Conservation (phyloP, 1,140 invertebrate species). For the Hyphantria cunea region DNA sequence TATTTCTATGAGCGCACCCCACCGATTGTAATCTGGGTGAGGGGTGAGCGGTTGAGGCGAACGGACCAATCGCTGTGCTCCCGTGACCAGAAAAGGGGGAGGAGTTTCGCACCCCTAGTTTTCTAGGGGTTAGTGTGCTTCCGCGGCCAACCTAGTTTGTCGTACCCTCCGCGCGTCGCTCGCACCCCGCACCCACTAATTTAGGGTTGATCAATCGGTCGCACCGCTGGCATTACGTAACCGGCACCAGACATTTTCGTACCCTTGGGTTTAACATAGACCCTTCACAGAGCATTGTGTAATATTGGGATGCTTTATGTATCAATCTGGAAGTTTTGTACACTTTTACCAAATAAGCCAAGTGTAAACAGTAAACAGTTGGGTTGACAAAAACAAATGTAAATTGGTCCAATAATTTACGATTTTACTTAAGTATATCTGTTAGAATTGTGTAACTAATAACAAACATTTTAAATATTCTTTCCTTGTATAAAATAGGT, state of each 20-base stretch:
- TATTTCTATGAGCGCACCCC: slow-evolving; percentile 80
- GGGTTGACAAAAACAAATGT: too few relatives aligned
- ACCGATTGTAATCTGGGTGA: slow-evolving; percentile 79
- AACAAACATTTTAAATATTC: too few relatives aligned
- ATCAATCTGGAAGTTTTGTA: too few relatives aligned
- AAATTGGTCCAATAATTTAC: too few relatives aligned
- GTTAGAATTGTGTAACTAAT: too few relatives aligned
- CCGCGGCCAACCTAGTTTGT: slow-evolving; percentile 80
- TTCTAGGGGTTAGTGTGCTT: slow-evolving; percentile 81
- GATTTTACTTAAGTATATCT: too few relatives aligned
- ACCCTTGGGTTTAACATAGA: not conserved
- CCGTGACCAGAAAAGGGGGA: slow-evolving; percentile 79
- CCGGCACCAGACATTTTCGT: slow-evolving; percentile 47
- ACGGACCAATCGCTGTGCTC: slow-evolving; percentile 77
- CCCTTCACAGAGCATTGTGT: too few relatives aligned
- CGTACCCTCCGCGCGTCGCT: slow-evolving; percentile 53
- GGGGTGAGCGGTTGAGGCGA: slow-evolving; percentile 66
- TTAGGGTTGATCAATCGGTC: slow-evolving; percentile 80
- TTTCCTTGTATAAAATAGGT: too few relatives aligned
- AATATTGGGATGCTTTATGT: too few relatives aligned
- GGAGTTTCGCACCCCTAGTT: slow-evolving; percentile 81
- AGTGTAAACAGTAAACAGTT: too few relatives aligned
- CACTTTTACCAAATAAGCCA: too few relatives aligned
- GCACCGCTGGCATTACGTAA: slow-evolving; percentile 62
- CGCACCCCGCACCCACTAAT: slow-evolving; percentile 69